Evolutionary conservation across 2,888 invertebrate genomes (phyloP), one percentile per base, ranked within the genome.

Genomic region (Zhuqinia jingwanae): DNA sequence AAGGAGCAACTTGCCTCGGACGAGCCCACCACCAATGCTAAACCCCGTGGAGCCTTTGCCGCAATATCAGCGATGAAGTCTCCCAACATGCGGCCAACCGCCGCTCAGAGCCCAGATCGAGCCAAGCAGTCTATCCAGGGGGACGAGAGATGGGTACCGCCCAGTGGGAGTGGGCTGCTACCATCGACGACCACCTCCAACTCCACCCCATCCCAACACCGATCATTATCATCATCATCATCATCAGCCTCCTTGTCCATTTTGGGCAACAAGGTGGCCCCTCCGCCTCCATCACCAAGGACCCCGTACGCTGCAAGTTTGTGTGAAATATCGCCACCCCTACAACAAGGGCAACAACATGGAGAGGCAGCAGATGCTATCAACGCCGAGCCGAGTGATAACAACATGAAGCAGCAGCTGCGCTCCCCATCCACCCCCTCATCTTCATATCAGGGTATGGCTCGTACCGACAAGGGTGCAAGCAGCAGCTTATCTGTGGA

Each of bases 131-230:
- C 89, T 68, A 90, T 90, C 75, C 90, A 90, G 81, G 91, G 91
- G 2, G 94, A 95, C 90, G 95, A 95, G 91, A 92, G 94, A 87
- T 95, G 95, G 95, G 94, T 95, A 15, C 95, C 95, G 20, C 95
- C 95, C 1, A 89, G 89, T 58, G 50, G 30, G 1, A 36, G 58
- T 25, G 25, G 58, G 0, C 6, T 22, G n/a, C n/a, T n/a, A n/a
- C n/a, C n/a, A n/a, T n/a, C n/a, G 3, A 10, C 10, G 47, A n/a
- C 47, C 2, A 47, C 15, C 47, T 15, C 11, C 11, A 47, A n/a
- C 25, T 42, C 63, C 78, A 45, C 20, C 47, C 20, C 1, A 27
- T 13, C 53, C 15, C 45, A 56, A 60, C 60, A 47, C 22, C 63
- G n/a, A 0, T 50, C 60, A 8, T 8, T 70, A 27, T 17, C 73